phyloP scores from a whole-genome alignment of 1,140 invertebrate species.

The Yoshiicerus persimilis region DNA sequence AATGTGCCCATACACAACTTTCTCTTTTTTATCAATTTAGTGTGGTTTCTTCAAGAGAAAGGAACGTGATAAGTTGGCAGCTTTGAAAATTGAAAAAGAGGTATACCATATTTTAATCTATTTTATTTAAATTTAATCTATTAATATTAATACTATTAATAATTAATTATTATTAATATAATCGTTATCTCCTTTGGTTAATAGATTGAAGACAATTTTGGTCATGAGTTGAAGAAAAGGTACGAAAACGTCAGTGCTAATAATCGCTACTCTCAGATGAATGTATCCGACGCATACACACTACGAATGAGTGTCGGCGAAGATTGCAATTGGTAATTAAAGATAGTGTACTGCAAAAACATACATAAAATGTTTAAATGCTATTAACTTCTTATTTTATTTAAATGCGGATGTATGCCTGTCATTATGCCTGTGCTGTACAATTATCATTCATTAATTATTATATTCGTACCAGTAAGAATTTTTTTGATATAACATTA shows the following conservation, averaged over 20 bases:
- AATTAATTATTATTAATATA: too few species aligned
- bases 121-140: neutral
- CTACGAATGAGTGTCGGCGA: neutral
- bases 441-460: too few species aligned
- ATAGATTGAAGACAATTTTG: neutral
- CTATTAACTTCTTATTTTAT: too few species aligned
- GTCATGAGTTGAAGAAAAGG: neutral
- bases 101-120: neutral
- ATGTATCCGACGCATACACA: neutral
- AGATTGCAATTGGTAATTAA: neutral
- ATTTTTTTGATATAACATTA: too few species aligned
- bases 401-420: too few species aligned
- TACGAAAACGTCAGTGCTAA: neutral
- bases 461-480: too few species aligned
- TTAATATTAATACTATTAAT: too few species aligned
- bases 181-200: neutral
- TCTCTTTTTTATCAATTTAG: neutral
- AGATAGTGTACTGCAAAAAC: neutral
- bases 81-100: neutral
- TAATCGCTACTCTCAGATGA: neutral
- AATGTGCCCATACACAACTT: too few species aligned
- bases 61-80: constrained; percentile 1
- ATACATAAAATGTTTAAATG: neutral
- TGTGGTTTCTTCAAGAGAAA: constrained; percentile 23
- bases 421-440: too few species aligned